These are phyloP conservation scores for Pterostichus niger DNA, from an alignment of 2,888 invertebrate genomes.

Conservation along the genomic window DNA sequence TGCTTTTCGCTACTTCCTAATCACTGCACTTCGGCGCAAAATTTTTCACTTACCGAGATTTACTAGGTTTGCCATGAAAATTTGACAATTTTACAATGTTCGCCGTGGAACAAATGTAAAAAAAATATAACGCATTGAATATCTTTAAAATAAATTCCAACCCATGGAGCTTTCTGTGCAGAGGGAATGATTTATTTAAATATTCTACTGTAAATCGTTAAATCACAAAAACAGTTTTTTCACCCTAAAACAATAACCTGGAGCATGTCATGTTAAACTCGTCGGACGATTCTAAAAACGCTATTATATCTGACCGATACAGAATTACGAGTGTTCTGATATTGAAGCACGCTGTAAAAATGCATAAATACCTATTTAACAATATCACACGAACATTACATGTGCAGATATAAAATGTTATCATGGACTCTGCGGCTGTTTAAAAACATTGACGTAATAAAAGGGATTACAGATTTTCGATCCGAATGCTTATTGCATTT, in stretches of 20 bases:
- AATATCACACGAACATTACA: conserved; percentile 55
- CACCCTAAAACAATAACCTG: background rate
- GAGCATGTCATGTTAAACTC: background rate
- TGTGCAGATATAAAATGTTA: conserved; percentile 58
- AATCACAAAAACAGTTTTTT: background rate
- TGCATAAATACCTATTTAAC: conserved; percentile 59
- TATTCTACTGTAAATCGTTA: no score
- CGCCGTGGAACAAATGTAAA: no score
- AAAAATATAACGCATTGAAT: background rate
- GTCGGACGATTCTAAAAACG: no score
- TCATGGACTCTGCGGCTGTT: conserved; percentile 52
- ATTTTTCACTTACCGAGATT: no score
- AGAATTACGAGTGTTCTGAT: conserved; percentile 1
- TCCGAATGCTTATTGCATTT: conserved; percentile 66
- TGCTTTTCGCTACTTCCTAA: no score
- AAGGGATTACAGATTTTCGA: conserved; percentile 65
- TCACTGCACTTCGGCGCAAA: no score
- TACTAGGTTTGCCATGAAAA: no score
- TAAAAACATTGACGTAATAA: conserved; percentile 60
- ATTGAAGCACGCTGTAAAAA: conserved; percentile 20
- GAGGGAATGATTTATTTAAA: conserved; percentile 70
- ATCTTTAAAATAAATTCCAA: conserved; percentile 76
- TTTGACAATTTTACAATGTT: no score
- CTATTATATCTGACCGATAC: background rate
- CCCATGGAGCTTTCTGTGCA: no score